Percentiles rank a stretch among this genome's conserved stretches.
These are phyloP conservation scores for Psylliodes chrysocephalus DNA, from an alignment of 2,888 invertebrate species.

Conservation along the genomic window DNA sequence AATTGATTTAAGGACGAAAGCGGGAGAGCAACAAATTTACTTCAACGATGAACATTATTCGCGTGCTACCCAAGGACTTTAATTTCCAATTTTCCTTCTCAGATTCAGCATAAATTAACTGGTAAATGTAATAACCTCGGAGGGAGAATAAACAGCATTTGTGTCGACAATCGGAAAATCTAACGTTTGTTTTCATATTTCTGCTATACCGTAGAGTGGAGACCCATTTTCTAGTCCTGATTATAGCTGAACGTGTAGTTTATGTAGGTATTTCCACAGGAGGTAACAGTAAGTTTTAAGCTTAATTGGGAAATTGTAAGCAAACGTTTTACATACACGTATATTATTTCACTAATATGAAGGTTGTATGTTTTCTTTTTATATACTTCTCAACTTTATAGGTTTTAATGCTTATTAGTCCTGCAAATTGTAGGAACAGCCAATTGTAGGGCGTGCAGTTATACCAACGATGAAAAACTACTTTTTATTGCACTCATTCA, in stretches of 20 bases:
- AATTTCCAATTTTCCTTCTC: conserved; percentile 56
- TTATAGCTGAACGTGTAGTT: conserved; percentile 7
- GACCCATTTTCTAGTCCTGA: conserved; percentile 16
- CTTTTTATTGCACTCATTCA: too few relatives aligned
- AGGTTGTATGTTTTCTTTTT: too few relatives aligned
- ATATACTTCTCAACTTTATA: too few relatives aligned
- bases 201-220: conserved; percentile 41
- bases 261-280: neutral
- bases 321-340: too few relatives aligned
- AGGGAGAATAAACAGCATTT: conserved; percentile 56
- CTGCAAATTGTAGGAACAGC: too few relatives aligned
- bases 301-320: too few relatives aligned
- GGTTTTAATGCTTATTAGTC: too few relatives aligned
- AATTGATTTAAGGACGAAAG: conserved; percentile 50
- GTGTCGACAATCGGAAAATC: conserved; percentile 41
- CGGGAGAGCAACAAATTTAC: conserved; percentile 53
- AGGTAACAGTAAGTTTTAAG: neutral
- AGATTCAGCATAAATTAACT: conserved; percentile 58
- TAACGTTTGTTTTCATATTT: conserved; percentile 48
- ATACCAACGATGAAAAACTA: too few relatives aligned
- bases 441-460: too few relatives aligned
- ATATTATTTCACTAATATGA: too few relatives aligned
- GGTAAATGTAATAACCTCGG: conserved; percentile 58
- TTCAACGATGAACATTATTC: conserved; percentile 56
- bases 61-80: conserved; percentile 51